Evolutionary conservation across 1,140 invertebrate genomes (phyloP), one percentile per base, ranked within the genome.

Genomic region (Ylistrum balloti): DNA sequence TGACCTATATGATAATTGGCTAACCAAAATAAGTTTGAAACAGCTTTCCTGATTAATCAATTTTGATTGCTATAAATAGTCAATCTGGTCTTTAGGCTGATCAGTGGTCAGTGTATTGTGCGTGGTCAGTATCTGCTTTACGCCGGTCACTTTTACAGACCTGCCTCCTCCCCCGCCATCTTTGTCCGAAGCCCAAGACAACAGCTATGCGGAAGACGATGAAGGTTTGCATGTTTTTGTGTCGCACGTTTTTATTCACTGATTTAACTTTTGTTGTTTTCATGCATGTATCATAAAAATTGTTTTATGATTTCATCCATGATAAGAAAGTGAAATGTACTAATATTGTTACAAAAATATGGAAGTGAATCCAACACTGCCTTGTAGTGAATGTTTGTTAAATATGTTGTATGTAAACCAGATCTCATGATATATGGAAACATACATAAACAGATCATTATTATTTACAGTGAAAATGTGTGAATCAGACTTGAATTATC

Each of bases 121-220:
- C 87, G 45, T 33, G 33, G 45, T 38, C 87, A 45, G 87, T 38
- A 88, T 88, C 33, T 38, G 87, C 45, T 38, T 41, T 22, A 28
- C 22, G 34, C 17, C 88, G 88, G 32, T 35, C 38, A 33, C 10
- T 90, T 89, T 91, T 89, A 32, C 89, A 92, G 89, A 90, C 85
- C 20, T 90, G 90, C 88, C 90, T n/a, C 89, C 88, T 28, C 56
- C 56, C 56, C 56, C 56, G 56, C 56, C 56, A 74, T 74, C 56
- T 74, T 28, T 74, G 56, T 74, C 56, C 1, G 56, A 74, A 74
- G 56, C 56, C 22, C 56, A 5, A n/a, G 56, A 74, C 56, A 74
- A 17, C 56, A 74, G 56, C 56, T 28, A 28, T 74, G 56, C 28
- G 56, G 56, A 74, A n/a, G 56, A 74, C 56, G 22, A 74, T 11